Percentiles rank a stretch among this genome's conserved stretches.
Evolutionary conservation across 2,113 vertebrate genomes (phyloP).

Genomic region (Gymnogyps californianus): DNA sequence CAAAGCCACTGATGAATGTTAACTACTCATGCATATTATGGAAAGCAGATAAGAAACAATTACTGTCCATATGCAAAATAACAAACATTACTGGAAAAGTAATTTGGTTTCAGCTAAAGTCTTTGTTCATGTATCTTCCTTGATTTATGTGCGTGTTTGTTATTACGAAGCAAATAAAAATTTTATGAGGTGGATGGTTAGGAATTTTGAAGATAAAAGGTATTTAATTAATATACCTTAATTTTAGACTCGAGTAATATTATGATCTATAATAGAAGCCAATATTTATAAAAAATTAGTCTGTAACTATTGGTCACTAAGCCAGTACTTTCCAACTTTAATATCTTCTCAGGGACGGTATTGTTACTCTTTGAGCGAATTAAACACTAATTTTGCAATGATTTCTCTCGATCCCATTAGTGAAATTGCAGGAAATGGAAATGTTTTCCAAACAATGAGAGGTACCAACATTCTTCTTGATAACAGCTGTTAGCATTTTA

Average conservation of each 20-base stretch:
- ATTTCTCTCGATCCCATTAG: neutral
- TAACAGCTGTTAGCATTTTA: neutral
- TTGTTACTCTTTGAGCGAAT: neutral
- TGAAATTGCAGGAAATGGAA: neutral
- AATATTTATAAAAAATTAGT: neutral
- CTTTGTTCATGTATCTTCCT: neutral
- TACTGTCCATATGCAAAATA: neutral
- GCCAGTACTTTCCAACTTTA: neutral
- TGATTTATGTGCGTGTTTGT: neutral
- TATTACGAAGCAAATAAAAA: neutral
- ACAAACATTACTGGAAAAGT: neutral
- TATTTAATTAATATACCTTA: neutral
- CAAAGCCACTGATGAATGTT: neutral
- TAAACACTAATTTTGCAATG: neutral
- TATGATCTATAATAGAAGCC: neutral
- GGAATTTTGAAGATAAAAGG: neutral
- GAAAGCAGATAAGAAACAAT: neutral
- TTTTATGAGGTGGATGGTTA: neutral
- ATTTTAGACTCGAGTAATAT: neutral
- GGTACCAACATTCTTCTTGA: neutral
- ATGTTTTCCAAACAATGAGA: neutral
- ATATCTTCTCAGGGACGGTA: neutral
- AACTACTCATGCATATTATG: neutral
- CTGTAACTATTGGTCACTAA: neutral
- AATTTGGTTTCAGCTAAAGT: neutral